Evolutionary conservation across 2,113 vertebrate genomes (phyloP).

Genomic region (Pelusios castaneus): DNA sequence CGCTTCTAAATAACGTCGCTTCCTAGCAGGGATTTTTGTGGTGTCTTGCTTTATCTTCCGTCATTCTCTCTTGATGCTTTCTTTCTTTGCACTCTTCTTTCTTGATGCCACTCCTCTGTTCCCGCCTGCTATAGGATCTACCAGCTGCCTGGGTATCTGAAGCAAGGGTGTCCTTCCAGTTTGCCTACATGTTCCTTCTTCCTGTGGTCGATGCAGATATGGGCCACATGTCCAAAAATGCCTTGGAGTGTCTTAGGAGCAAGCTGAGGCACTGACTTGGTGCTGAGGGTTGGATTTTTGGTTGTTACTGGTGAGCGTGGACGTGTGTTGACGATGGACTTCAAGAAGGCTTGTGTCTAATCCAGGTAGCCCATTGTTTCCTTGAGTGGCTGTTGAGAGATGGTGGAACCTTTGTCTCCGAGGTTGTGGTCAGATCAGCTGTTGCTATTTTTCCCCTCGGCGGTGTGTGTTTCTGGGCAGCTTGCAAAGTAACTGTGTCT

Average conservation of each 20-base stretch:
- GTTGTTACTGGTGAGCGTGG: background rate
- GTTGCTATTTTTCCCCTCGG: background rate
- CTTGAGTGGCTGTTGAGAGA: background rate
- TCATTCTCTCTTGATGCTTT: background rate
- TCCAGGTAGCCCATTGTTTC: background rate
- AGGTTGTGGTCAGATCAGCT: background rate
- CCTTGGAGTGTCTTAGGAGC: background rate
- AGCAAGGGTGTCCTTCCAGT: background rate
- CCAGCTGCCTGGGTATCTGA: background rate
- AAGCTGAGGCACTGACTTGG: background rate
- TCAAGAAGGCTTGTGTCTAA: background rate
- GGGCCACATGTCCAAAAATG: background rate
- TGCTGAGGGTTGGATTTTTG: background rate
- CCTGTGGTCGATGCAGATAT: background rate
- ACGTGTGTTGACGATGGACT: background rate
- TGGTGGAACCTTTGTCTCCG: too few species aligned
- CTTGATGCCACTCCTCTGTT: background rate
- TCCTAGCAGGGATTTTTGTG: background rate
- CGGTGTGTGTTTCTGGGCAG: background rate
- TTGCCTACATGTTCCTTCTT: background rate
- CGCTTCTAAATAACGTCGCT: background rate
- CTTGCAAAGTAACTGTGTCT: background rate
- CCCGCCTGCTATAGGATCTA: background rate
- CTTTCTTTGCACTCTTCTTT: background rate
- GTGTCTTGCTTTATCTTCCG: background rate